Evolutionary conservation across 2,797 vertebrate genomes (phyloP).

Genomic region (Coreius guichenoti): DNA sequence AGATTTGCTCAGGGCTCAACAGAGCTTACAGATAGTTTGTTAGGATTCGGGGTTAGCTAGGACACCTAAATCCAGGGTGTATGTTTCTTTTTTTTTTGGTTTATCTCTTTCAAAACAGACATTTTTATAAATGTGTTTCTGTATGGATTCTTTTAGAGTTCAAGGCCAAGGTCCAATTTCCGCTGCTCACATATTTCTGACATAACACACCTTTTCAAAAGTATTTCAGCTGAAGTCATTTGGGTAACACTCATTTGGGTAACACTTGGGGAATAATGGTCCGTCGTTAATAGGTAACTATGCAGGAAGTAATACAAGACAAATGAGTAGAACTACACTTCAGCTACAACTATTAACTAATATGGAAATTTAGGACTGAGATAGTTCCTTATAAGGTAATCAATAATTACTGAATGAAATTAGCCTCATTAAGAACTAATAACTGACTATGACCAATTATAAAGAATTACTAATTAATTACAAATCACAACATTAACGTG

Average conservation of each 20-base stretch:
- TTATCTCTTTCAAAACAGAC: not conserved
- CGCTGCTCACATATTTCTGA: not conserved
- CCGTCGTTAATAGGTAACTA: no score
- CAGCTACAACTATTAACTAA: no score
- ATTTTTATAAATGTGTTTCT: not conserved
- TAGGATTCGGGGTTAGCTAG: not conserved
- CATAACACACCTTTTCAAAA: not conserved
- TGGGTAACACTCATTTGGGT: not conserved
- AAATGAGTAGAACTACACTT: no score
- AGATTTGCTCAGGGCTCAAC: constrained; percentile 33
- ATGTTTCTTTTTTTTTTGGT: not conserved
- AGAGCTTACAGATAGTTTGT: not conserved
- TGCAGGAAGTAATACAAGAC: no score
- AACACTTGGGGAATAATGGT: no score
- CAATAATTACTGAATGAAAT: no score
- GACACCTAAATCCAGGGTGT: not conserved
- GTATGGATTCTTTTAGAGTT: not conserved
- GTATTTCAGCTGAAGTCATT: not conserved
- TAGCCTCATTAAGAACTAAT: no score
- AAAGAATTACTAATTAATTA: no score
- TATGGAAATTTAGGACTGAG: no score
- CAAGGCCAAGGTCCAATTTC: not conserved
- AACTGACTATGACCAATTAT: no score
- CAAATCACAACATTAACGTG: no score
- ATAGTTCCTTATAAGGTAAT: no score